Evolutionary conservation across 1,140 invertebrate genomes (phyloP), one percentile per base, ranked within the genome.

Genomic region (Helicoverpa armigera): DNA sequence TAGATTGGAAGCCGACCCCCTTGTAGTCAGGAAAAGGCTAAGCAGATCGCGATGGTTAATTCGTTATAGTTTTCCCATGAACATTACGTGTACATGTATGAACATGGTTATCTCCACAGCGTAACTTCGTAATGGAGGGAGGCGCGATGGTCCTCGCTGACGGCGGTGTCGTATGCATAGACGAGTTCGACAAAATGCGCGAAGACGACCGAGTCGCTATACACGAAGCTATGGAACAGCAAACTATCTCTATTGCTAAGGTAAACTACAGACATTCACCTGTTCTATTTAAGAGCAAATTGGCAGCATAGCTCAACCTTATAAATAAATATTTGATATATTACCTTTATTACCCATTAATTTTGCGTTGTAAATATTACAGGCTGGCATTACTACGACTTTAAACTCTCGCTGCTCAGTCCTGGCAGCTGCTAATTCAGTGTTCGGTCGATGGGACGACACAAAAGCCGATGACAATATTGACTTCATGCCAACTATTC

Each of bases 141-240:
- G 99, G 99, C 50, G 99, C 99, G 10, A 99, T 99, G 99, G 99
- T 99, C 2, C 94, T 99, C 51, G 99, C 99, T 31, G 99, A 99
- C 95, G 99, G 99, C 50, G 99, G 99, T 53, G 99, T 99, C 11
- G 99, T 99, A 1, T 99, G 99, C 91, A 99, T 99, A 93, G 99
- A 99, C 93, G 99, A 99, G 94, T 99, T 99, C 95, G 99, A 99
- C 95, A 99, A 99, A 95, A 99, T 99, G 99, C 96, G 98, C 83
- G 99, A 99, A 95, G 99, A 99, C 92, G 99, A 99, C 93, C 96
- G 99, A 85, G 99, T 99, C 2, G 99, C 99, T 18, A 99, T 99
- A 92, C 99, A 99, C 90, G 99, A 99, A 95, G 99, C 99, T 50
- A 99, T 99, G 99, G 99, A 99, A 94, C 99, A 99, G 90, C 99